Base-by-base conservation (phyloP, 1,140 invertebrate species). In the Euwallacea fornicatus region DNA sequence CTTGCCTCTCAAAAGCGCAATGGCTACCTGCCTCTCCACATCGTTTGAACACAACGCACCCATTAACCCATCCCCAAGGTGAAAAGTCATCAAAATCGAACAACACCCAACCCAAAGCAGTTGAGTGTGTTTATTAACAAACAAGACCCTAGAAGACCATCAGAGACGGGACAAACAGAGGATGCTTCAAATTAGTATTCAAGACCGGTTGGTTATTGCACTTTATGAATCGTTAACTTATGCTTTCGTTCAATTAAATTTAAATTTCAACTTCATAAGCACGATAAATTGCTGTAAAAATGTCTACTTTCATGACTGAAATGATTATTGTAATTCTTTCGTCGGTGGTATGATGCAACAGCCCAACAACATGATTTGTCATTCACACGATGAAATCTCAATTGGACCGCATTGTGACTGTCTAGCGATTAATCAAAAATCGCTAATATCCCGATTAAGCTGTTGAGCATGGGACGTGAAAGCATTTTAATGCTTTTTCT, bases 171-270 rank as follows among this genome's bases (percentile, higher is more conserved):
- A 47, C 42, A 59, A 43, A 69, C 44, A 63, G 68, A 66, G 70
- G 64, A 66, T 71, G 70, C 60, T 47, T 60, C 55, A 33, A 44
- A 60, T 71, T 71, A 71, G 42, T 71, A 71, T 71, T 71, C 70
- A 66, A 58, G 53, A 71, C 54, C 47, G 42, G 60, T 60, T 71
- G 70, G 70, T 71, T 71, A 71, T 66, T 71, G 63, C 70, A 71
- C 70, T 71, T 71, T 66, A 71, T 71, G 70, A 66, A 71, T 71
- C 70, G 55, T 71, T 61, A 63, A 66, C 60, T 64, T 47, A 42
- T 71, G 63, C 62, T 71, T 71, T 71, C 54, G 62, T 71, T 71
- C 66, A 66, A 63, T 71, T 71, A 65, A 59, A 71, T 71, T 71
- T 66, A 66, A 71, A 71, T 71, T 71, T 66, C 70, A 54, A 62